Conservation (phyloP, 1,140 invertebrate species). For the Aphaenogaster rudis region DNA sequence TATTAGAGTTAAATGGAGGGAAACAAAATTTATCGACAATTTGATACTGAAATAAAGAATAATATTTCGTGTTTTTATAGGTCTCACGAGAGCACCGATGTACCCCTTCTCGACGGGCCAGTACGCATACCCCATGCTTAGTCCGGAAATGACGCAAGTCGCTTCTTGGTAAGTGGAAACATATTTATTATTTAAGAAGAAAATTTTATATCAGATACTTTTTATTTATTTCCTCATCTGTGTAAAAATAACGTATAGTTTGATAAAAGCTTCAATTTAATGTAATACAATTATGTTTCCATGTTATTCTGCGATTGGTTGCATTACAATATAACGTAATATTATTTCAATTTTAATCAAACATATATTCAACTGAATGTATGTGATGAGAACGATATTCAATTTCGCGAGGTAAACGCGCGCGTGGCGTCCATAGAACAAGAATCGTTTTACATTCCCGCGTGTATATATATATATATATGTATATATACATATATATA, state of each 20-base stretch:
- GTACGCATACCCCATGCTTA: constrained; percentile 97
- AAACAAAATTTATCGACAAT: neutral
- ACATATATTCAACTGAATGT: constrained; percentile 1
- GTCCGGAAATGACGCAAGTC: constrained; percentile 97
- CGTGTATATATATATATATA: too few species aligned
- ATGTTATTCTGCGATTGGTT: constrained; percentile 22
- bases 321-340: constrained; percentile 37
- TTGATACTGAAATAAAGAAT: neutral
- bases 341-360: constrained; percentile 57
- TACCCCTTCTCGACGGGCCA: constrained; percentile 95
- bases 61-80: constrained; percentile 86
- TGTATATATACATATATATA: too few species aligned
- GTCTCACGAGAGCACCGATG: constrained; percentile 95
- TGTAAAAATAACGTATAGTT: neutral
- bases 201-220: neutral
- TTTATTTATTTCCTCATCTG: neutral
- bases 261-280: constrained; percentile 10
- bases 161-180: constrained; percentile 94
- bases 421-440: constrained; percentile 14
- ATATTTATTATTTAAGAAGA: neutral
- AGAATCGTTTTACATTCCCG: constrained; percentile 47
- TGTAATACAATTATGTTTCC: constrained; percentile 1
- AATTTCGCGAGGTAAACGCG: constrained; percentile 50
- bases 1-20: neutral
- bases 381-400: constrained; percentile 34